These are phyloP conservation scores for Andrena minutula DNA, from an alignment of 2,888 invertebrate genomes.

Conservation along the genomic window DNA sequence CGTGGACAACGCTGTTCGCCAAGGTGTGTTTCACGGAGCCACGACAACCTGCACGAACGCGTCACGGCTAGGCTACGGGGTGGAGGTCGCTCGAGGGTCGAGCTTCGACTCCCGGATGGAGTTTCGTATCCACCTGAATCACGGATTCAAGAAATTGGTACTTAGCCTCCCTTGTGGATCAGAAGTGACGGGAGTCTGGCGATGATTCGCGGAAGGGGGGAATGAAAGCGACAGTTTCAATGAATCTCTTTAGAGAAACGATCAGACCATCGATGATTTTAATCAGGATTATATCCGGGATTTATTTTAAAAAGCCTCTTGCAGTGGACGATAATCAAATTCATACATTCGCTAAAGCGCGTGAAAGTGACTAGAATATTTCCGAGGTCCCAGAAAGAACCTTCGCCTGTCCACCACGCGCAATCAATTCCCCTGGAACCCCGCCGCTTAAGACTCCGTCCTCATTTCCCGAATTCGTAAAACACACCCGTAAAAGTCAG, in stretches of 20 bases:
- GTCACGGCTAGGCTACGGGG: constrained; percentile 61
- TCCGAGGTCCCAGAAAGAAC: no score
- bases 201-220: neutral
- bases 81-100: constrained; percentile 64
- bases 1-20: constrained; percentile 47
- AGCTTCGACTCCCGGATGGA: constrained; percentile 62
- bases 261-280: no score
- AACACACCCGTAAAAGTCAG: constrained; percentile 4
- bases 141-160: constrained; percentile 45
- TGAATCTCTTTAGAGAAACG: neutral
- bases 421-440: constrained; percentile 2
- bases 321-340: no score
- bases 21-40: constrained; percentile 10
- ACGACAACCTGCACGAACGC: constrained; percentile 17
- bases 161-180: neutral
- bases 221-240: neutral
- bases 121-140: constrained; percentile 68
- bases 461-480: constrained; percentile 15
- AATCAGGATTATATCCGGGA: no score
- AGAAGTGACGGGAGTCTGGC: neutral
- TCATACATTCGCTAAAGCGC: no score
- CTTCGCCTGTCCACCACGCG: neutral
- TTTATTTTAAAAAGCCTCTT: no score
- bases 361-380: no score
- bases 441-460: neutral